Evolutionary conservation across 1,140 invertebrate genomes (phyloP), one percentile per base, ranked within the genome.

Genomic region (Aphis craccivora): DNA sequence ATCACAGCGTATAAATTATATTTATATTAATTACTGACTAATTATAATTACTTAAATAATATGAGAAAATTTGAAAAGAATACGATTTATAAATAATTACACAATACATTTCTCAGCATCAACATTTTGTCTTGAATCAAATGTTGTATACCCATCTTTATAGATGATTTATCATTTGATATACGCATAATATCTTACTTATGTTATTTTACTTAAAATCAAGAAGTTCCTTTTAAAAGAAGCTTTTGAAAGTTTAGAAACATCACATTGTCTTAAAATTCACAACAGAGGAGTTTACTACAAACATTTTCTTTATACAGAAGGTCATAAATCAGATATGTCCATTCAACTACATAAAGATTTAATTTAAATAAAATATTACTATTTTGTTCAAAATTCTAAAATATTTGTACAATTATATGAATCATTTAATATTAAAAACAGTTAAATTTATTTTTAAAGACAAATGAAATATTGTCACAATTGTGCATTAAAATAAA

Each of bases 251-350:
- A 88, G 86, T 88, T 51, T 35, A 51, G 20, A 8, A 51, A 51
- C 45, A 51, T 51, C 45, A 9, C 86, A 51, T 51, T 87, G 84
- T 87, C 43, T 48, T 87, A n/a, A 87, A 45, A 48, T 87, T 48
- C 45, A 35, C 5, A 7, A 88, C 86, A 88, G 18, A 35, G 2
- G 45, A 88, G 45, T 88, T 88, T 88, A 51, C 30, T 35, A 51
- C 43, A 48, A 11, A 48, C 30, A 51, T 88, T 51, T 51, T 51
- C 86, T 88, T 18, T 35, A 35, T 14, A 51, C 23, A n/a, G 45
- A n/a, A 35, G n/a, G 6, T 51, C 86, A 51, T 88, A 88, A 88
- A 88, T 88, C 86, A 88, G 86, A 88, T 88, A 88, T 51, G n/a
- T 88, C 30, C 86, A 22, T 88, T 88, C 86, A 43, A 88, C 43